Evolutionary conservation across 2,888 invertebrate genomes (phyloP), one percentile per base, ranked within the genome.

Genomic region (Cheilosia grossa): DNA sequence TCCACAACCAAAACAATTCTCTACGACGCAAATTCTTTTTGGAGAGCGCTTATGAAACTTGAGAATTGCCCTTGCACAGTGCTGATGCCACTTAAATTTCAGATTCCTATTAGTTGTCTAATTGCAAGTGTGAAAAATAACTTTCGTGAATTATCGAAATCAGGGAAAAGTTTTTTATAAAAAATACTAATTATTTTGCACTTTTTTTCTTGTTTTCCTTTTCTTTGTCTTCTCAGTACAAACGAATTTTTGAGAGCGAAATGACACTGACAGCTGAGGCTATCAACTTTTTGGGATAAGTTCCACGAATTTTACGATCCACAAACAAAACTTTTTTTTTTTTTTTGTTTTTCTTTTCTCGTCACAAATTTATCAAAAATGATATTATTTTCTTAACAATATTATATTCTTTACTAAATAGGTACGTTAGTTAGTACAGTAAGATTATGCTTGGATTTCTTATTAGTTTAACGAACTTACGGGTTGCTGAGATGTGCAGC

Each of bases 1-100:
- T 75, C 80, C 74, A 80, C 81, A 85, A 85, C 85, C 85, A 85
- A 85, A 85, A 85, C 85, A 85, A 83, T 85, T 85, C 80, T 81
- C 85, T 85, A 75, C 85, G 85, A 85, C 85, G 85, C 81, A 85
- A 81, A 85, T 72, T 64, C 47, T 59, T 70, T 67, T 63, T 75
- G 33, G 66, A 42, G 75, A 81, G 61, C 49, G 67, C 75, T 85
- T 85, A 81, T 63, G 81, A 85, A 85, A 85, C 61, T 85, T 72
- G 15, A 66, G 40, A 58, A 77, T 67, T 61, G 63, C 47, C 42
- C 37, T 54, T 54, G 64, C 53, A 17, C 24, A n/a, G 10, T 44
- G 9, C 13, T 64, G 42, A 73, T 73, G 33, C 27, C 64, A 78
- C 27, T 72, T 78, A 33, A 59, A 53, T 47, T 47, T 44, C 17